Base-by-base conservation (phyloP, 2,888 invertebrate species). In the Argyra leucocephala region DNA sequence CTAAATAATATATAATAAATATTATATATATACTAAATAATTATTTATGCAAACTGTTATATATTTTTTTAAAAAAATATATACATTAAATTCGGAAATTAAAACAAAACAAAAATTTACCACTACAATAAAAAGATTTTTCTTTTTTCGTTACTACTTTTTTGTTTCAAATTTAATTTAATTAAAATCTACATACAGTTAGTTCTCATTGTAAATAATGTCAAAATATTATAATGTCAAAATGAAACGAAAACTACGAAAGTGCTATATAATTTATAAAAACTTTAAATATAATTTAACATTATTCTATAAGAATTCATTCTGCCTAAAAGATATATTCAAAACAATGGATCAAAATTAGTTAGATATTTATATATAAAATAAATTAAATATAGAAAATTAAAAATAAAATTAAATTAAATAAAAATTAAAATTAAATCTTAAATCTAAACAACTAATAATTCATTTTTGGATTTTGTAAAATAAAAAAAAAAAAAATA, bases 341-440 rank as follows among this genome's bases (percentile, higher is more conserved):
- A 58, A 22, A 66, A 62, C 22, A 67, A 57, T 61, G 62, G 63
- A 22, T 67, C 67, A 64, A 69, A 65, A 65, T 66, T 69, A 48
- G 48, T n/a, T 48, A 48, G 48, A n/a, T 48, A 48, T 48, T 18
- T 18, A 48, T 18, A 48, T 18, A 48, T 18, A 48, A 48, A 48
- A 48, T n/a, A 18, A 12, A 37, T 37, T 15, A 15, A 37, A 37
- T 15, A 37, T 9, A 10, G 12, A 37, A 10, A 37, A 10, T 37
- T 3, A 23, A 10, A 36, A 61, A 61, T 22, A n/a, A 37, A 61
- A 62, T 60, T 59, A 24, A 36, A 37, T 61, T 31, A 37, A 61
- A 66, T 18, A 26, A 31, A 37, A 64, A 63, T 60, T 59, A 37
- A 63, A 58, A 67, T 59, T 37, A 57, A 64, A 18, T 64, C 26